Conservation (phyloP, 30 jellyfish, hydroid and myxozoan genomes). For the Mastigias papua region DNA sequence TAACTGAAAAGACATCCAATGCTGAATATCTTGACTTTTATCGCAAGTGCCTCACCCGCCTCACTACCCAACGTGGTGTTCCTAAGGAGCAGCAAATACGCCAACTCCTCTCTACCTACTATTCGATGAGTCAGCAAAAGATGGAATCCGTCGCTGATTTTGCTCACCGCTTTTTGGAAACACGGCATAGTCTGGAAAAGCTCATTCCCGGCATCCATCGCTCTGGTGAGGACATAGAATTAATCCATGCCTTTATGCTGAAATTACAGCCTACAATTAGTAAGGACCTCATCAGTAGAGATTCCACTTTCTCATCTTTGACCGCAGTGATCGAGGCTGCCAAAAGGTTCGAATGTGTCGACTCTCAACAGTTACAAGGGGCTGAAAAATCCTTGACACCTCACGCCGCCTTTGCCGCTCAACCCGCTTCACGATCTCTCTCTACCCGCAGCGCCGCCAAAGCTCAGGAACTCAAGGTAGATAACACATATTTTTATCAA, state of each 20-base stretch:
- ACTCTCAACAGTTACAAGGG: neutral
- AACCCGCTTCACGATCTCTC: neutral
- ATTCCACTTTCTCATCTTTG: conserved; percentile 4
- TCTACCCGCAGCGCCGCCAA: neutral
- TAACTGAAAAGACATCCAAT: neutral
- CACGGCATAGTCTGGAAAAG: conserved; percentile 20
- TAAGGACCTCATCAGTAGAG: conserved; percentile 32
- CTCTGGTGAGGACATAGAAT: conserved; percentile 19
- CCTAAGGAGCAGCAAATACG: conserved; percentile 55
- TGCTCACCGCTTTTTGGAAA: conserved; percentile 41
- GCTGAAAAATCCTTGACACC: neutral
- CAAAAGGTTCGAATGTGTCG: conserved; percentile 10
- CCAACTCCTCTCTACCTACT: conserved; percentile 23
- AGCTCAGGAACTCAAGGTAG: neutral
- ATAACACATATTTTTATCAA: neutral
- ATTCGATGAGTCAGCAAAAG: conserved; percentile 22
- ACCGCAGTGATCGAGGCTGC: conserved; percentile 41
- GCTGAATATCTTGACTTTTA: neutral
- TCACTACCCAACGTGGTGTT: conserved; percentile 26
- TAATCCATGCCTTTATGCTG: conserved; percentile 25
- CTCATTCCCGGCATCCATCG: conserved; percentile 30
- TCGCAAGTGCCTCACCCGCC: conserved; percentile 11
- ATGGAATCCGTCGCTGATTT: conserved; percentile 31
- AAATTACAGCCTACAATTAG: conserved; percentile 24
- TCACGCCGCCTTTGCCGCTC: neutral